Conservation (phyloP, 2,888 invertebrate species). For the Pyrochroa serraticornis region DNA sequence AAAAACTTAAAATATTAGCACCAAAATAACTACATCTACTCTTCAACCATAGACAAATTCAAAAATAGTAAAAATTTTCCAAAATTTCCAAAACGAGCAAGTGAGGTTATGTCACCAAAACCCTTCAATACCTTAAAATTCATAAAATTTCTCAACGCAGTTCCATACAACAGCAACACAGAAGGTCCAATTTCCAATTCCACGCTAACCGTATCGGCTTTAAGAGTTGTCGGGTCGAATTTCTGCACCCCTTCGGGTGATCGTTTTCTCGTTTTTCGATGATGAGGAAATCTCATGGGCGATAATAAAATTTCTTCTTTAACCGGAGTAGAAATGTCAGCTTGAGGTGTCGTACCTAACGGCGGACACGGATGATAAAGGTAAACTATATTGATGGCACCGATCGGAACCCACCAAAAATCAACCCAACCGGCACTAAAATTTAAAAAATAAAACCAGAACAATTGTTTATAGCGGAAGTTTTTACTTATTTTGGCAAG, state of each 20-base stretch:
- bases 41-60: constrained; percentile 31
- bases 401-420: constrained; percentile 95
- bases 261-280: constrained; percentile 52
- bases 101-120: background rate
- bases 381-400: constrained; percentile 89
- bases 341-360: constrained; percentile 85
- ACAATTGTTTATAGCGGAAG: background rate
- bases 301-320: constrained; percentile 91
- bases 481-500: constrained; percentile 69
- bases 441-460: constrained; percentile 6
- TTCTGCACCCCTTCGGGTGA: constrained; percentile 67
- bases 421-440: constrained; percentile 84
- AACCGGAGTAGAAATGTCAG: constrained; percentile 92
- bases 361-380: constrained; percentile 92
- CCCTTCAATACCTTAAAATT: background rate
- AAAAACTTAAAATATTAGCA: no score
- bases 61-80: background rate
- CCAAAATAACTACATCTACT: no score
- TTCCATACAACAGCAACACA: constrained; percentile 88
- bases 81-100: background rate
- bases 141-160: constrained; percentile 86
- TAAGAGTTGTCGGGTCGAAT: constrained; percentile 85
- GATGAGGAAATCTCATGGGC: constrained; percentile 87
- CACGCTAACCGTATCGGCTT: constrained; percentile 87
- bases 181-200: constrained; percentile 96